Conservation (phyloP, 2,888 invertebrate species). For the Mythimna pallens region DNA sequence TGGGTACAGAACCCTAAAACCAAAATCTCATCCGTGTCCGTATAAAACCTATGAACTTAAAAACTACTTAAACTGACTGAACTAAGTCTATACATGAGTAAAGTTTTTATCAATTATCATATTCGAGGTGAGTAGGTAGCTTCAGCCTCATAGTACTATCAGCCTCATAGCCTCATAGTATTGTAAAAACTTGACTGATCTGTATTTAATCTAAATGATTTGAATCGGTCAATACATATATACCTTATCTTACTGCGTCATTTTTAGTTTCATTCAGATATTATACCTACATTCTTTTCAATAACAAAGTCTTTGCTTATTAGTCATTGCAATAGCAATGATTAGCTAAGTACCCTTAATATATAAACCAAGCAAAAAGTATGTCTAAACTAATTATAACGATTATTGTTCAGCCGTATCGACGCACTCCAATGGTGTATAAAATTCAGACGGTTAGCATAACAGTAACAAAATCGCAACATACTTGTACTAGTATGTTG, state of each 20-base stretch:
- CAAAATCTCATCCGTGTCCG: no score
- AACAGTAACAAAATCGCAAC: not conserved
- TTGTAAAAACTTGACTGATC: constrained; percentile 2
- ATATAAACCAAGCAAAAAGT: not conserved
- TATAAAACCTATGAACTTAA: no score
- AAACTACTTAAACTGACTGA: no score
- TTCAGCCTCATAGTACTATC: not conserved
- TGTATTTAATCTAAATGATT: constrained; percentile 10
- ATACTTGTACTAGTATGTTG: no score
- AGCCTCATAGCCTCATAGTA: no score
- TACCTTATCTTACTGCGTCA: not conserved
- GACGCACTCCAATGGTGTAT: not conserved
- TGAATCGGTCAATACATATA: not conserved
- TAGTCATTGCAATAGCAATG: not conserved
- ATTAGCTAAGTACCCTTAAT: not conserved
- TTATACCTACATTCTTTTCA: not conserved
- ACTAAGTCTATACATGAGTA: not conserved
- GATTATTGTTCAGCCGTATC: not conserved
- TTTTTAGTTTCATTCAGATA: constrained; percentile 1
- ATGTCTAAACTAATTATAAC: not conserved
- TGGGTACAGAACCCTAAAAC: no score
- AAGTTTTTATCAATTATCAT: not conserved
- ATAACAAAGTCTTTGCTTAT: not conserved
- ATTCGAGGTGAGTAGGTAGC: not conserved
- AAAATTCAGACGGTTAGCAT: not conserved